These are phyloP conservation scores for Orchesellides sinensis DNA, from an alignment of 2,888 invertebrate species.

Conservation along the genomic window DNA sequence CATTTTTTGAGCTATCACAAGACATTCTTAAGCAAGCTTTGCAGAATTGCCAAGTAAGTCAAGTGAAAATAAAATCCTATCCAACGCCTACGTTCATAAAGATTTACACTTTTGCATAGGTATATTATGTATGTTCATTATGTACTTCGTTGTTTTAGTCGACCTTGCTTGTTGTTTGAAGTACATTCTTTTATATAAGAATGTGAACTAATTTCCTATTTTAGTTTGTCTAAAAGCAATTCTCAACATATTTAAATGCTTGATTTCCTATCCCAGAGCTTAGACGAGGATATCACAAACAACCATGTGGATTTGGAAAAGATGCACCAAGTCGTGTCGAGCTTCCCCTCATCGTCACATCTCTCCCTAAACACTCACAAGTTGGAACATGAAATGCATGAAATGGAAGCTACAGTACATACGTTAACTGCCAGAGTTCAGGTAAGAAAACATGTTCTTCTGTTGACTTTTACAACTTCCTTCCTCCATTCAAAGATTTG, in stretches of 20 bases:
- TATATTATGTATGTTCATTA: slow-evolving; percentile 2
- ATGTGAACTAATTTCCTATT: no score
- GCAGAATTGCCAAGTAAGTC: slow-evolving; percentile 82
- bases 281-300: slow-evolving; percentile 73
- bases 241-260: no score
- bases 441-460: slow-evolving; percentile 45
- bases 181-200: background rate
- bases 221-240: no score
- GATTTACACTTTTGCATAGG: no score
- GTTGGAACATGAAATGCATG: slow-evolving; percentile 71
- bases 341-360: slow-evolving; percentile 72
- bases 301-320: slow-evolving; percentile 72
- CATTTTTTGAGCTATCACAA: slow-evolving; percentile 74
- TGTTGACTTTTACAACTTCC: slow-evolving; percentile 40
- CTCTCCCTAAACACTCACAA: slow-evolving; percentile 70
- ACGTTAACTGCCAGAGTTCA: slow-evolving; percentile 73
- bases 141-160: background rate
- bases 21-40: slow-evolving; percentile 88
- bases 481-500: no score
- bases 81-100: no score
- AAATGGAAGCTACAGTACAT: slow-evolving; percentile 74
- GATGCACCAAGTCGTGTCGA: slow-evolving; percentile 70
- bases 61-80: no score
- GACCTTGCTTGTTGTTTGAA: slow-evolving; percentile 16
- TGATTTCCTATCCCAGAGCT: slow-evolving; percentile 68